Conservation (phyloP, 2,888 invertebrate genomes). For the Drosophila rellima region DNA sequence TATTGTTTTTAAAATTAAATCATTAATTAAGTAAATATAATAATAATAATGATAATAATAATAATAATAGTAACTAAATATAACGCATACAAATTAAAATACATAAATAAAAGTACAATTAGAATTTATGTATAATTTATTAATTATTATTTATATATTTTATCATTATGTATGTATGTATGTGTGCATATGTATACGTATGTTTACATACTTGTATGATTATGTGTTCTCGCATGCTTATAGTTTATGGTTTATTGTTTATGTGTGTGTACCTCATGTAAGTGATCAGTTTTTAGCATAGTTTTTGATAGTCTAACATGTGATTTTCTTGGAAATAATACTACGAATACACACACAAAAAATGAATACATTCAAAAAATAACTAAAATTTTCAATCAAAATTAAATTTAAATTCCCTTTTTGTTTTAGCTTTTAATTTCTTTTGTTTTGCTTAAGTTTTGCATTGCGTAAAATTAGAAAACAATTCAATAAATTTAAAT, state of each 20-base stretch:
- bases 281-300: conserved; percentile 6
- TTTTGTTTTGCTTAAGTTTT: conserved; percentile 58
- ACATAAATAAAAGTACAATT: conserved; percentile 75
- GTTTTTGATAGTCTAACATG: conserved; percentile 59
- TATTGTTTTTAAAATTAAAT: conserved; percentile 69
- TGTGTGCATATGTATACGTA: conserved; percentile 49
- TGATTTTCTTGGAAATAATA: conserved; percentile 78
- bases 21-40: conserved; percentile 82
- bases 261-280: conserved; percentile 24
- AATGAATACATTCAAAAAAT: conserved; percentile 50
- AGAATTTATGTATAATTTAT: conserved; percentile 74
- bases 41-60: conserved; percentile 68
- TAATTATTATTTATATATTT: conserved; percentile 56
- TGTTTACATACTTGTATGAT: conserved; percentile 40
- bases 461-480: conserved; percentile 79
- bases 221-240: conserved; percentile 45
- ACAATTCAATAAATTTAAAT: conserved; percentile 80
- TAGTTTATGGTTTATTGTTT: conserved; percentile 30
- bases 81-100: conserved; percentile 79
- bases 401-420: conserved; percentile 40
- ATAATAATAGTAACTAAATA: conserved; percentile 81
- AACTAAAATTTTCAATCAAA: conserved; percentile 52
- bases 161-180: conserved; percentile 50
- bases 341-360: conserved; percentile 77
- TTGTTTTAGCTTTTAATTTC: conserved; percentile 45